Evolutionary conservation across 2,888 invertebrate species (phyloP).

Genomic region (Zygogramma bicolorata): DNA sequence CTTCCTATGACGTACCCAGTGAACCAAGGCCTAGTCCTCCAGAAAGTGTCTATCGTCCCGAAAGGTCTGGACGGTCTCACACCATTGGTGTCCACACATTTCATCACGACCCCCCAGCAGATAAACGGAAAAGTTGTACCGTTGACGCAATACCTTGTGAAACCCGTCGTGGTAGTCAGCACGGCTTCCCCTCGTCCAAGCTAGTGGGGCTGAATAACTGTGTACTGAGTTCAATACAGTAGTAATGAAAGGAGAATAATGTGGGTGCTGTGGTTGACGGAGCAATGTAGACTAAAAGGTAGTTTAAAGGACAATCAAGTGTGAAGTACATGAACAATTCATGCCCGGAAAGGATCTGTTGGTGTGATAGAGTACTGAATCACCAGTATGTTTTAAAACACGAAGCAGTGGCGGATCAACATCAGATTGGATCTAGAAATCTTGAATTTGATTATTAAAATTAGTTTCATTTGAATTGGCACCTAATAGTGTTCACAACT

Average conservation of each 20-base stretch:
- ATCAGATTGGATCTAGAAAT: too few relatives aligned
- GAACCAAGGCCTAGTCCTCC: slow-evolving; percentile 67
- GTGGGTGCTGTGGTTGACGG: slow-evolving; percentile 18
- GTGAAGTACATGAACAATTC: too few relatives aligned
- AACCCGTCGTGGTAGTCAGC: slow-evolving; percentile 78
- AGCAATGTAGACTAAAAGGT: too few relatives aligned
- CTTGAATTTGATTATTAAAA: too few relatives aligned
- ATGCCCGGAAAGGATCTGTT: too few relatives aligned
- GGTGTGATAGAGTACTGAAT: too few relatives aligned
- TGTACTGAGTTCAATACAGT: neutral
- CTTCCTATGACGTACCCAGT: slow-evolving; percentile 63
- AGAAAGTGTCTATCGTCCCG: slow-evolving; percentile 65
- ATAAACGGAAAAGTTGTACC: slow-evolving; percentile 76
- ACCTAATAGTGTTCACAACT: too few relatives aligned
- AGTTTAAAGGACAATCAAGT: too few relatives aligned
- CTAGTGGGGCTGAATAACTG: slow-evolving; percentile 36
- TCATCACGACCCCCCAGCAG: slow-evolving; percentile 73
- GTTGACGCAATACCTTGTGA: slow-evolving; percentile 77
- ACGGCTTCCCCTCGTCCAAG: slow-evolving; percentile 60
- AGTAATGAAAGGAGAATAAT: neutral
- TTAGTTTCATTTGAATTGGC: too few relatives aligned
- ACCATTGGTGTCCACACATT: slow-evolving; percentile 78
- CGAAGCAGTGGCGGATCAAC: too few relatives aligned
- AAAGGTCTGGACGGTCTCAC: slow-evolving; percentile 68
- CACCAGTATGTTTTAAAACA: too few relatives aligned